A percentile compares a stretch with the other conserved stretches of the same genome.
Conservation (phyloP, 2,113 vertebrate genomes). For the Saguinus midas region DNA sequence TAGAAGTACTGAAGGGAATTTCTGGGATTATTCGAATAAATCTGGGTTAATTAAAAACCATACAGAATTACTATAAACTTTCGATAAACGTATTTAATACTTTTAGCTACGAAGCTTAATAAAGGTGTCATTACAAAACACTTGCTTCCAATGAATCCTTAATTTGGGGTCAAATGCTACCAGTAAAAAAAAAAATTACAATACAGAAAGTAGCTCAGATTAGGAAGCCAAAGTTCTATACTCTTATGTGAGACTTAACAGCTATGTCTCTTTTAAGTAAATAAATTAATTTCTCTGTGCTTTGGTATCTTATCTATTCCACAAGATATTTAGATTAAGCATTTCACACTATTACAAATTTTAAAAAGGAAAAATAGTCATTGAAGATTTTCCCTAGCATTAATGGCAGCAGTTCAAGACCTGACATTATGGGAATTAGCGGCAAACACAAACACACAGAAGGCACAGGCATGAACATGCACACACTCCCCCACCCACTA, state of each 20-base stretch:
- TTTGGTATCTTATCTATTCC: neutral
- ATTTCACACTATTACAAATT: neutral
- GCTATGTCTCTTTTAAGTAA: neutral
- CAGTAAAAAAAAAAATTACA: neutral
- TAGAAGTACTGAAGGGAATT: neutral
- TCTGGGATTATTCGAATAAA: neutral
- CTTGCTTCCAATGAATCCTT: neutral
- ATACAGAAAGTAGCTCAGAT: neutral
- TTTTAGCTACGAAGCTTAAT: neutral
- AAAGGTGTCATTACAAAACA: slow-evolving; percentile 14
- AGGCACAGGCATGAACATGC: neutral
- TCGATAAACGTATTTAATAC: neutral
- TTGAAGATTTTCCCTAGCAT: neutral
- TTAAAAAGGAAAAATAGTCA: slow-evolving; percentile 15
- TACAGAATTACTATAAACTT: neutral
- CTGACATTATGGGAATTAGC: neutral
- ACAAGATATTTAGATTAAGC: neutral
- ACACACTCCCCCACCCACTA: neutral
- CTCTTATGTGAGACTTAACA: neutral
- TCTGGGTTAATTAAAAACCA: neutral
- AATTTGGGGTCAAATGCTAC: neutral
- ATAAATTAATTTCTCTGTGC: neutral
- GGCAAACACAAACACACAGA: neutral
- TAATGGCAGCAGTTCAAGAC: neutral
- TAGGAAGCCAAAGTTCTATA: neutral